Evolutionary conservation across 1,140 invertebrate genomes (phyloP), one percentile per base, ranked within the genome.

Genomic region (Papilio polyxenes): DNA sequence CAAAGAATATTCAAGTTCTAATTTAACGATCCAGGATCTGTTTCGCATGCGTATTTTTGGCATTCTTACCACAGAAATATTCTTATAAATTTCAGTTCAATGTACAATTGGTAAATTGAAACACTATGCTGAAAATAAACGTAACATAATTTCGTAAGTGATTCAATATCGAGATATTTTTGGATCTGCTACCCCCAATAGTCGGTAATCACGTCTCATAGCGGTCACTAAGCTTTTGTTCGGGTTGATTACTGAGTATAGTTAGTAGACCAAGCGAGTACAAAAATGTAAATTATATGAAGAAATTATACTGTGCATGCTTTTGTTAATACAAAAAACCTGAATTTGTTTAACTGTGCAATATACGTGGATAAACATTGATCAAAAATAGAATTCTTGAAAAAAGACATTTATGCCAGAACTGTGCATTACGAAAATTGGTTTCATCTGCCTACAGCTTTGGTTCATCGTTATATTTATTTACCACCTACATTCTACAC

Each of bases 171-270:
- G 31, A 40, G 65, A 37, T 72, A 40, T 72, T 72, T 72, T 72
- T 40, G 65, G 65, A 72, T 72, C 23, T 37, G 31, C 4, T 59
- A 72, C 31, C 13, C 13, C 23, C 11, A 37, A 15, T 72, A 72
- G 65, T 11, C 31, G 65, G 11, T 40, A 72, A 40, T 15, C 11
- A 4, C 31, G 31, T 72, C 31, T 72, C 37, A 11, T 37, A 72
- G 31, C 31, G 65, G 65, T 72, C 65, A 72, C 65, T 72, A 23
- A 72, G 65, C 65, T 72, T 72, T 72, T 37, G 65, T 72, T 72
- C 65, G 17, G 65, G 23, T 72, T 11, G 37, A 37, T 37, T 72
- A 72, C n/a, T n/a, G n/a, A n/a, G n/a, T n/a, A n/a, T n/a, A n/a
- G n/a, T n/a, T n/a, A n/a, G n/a, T n/a, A n/a, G 62, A 23, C 11